Conservation (phyloP, 2,797 vertebrate species). For the Valencia hispanica region DNA sequence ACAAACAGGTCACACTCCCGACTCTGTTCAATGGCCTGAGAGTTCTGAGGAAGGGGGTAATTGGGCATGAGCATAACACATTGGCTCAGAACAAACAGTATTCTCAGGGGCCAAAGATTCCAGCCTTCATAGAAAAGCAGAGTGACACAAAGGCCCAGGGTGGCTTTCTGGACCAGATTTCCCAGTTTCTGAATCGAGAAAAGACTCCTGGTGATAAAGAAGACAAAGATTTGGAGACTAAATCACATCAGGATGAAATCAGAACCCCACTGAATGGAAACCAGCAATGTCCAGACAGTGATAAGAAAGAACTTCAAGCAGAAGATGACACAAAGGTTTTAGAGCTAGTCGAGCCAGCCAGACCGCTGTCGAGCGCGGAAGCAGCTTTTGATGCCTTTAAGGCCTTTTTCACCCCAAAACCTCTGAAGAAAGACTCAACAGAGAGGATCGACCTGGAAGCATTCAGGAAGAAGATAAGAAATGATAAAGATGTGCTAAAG, state of each 20-base stretch:
- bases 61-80: slow-evolving; percentile 75
- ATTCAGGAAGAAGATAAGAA: slow-evolving; percentile 86
- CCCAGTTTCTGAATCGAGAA: slow-evolving; percentile 86
- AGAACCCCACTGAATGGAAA: neutral
- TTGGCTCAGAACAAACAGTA: slow-evolving; percentile 80
- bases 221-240: slow-evolving; percentile 36
- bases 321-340: slow-evolving; percentile 22
- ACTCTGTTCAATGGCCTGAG: slow-evolving; percentile 89
- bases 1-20: slow-evolving; percentile 85
- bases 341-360: slow-evolving; percentile 44
- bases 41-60: slow-evolving; percentile 84
- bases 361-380: slow-evolving; percentile 78
- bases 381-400: slow-evolving; percentile 93
- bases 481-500: slow-evolving; percentile 87
- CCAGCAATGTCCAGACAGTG: slow-evolving; percentile 15
- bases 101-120: slow-evolving; percentile 10
- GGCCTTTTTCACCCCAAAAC: slow-evolving; percentile 89
- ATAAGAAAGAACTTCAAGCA: slow-evolving; percentile 15
- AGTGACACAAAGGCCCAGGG: slow-evolving; percentile 68
- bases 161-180: slow-evolving; percentile 88
- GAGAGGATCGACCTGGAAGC: slow-evolving; percentile 85
- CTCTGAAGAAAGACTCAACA: slow-evolving; percentile 84
- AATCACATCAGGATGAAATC: slow-evolving; percentile 29
- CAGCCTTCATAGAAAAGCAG: slow-evolving; percentile 42
- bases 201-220: slow-evolving; percentile 76